phyloP scores from a whole-genome alignment of 2,113 vertebrate genomes.

The Fulmarus glacialis region DNA sequence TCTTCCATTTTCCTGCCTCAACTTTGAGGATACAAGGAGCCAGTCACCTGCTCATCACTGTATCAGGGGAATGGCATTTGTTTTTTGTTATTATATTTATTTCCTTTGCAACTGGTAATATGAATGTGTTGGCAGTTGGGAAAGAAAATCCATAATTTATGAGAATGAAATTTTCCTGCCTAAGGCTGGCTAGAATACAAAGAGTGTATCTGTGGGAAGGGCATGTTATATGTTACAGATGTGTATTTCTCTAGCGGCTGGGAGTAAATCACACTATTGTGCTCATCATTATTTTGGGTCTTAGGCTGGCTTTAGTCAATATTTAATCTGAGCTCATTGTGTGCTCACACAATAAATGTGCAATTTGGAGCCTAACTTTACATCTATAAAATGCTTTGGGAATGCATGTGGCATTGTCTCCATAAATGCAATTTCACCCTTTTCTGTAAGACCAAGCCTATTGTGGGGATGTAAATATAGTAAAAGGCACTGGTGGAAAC shows the following conservation, averaged over 20 bases:
- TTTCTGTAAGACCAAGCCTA: constrained; percentile 23
- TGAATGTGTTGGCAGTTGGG: constrained; percentile 44
- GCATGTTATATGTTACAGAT: constrained; percentile 52
- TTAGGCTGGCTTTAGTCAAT: constrained; percentile 39
- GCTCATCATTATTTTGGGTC: constrained; percentile 58
- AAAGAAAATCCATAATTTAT: constrained; percentile 59
- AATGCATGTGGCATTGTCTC: constrained; percentile 56
- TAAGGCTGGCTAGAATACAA: constrained; percentile 43
- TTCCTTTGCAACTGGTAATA: constrained; percentile 34
- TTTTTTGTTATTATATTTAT: background rate
- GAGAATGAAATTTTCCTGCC: constrained; percentile 55
- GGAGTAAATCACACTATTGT: constrained; percentile 59
- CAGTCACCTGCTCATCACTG: background rate
- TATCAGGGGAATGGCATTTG: background rate
- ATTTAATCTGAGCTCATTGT: constrained; percentile 62
- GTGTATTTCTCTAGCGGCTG: constrained; percentile 30
- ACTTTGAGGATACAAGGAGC: constrained; percentile 6
- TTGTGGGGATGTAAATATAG: constrained; percentile 41
- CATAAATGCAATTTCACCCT: constrained; percentile 59
- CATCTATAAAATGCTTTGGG: constrained; percentile 23
- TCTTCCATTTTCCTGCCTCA: constrained; percentile 21
- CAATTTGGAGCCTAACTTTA: constrained; percentile 62
- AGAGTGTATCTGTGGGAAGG: constrained; percentile 50
- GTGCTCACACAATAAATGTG: constrained; percentile 31
- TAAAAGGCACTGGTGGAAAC: constrained; percentile 41